Conservation (phyloP, 1,140 invertebrate species). For the Lethrus apterus region DNA sequence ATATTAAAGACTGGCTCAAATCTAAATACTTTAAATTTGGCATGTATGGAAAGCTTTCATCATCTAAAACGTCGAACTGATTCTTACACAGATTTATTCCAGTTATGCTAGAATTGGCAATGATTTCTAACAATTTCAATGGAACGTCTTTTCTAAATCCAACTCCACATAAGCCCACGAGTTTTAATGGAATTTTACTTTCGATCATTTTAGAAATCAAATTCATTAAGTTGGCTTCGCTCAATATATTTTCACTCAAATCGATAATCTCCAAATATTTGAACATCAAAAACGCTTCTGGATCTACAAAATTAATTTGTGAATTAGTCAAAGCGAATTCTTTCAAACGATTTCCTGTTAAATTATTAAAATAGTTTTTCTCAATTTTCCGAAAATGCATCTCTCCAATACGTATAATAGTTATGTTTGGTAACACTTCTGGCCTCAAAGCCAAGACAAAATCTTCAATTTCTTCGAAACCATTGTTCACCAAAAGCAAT, state of each 20-base stretch:
- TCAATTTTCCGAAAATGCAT: constrained; percentile 27
- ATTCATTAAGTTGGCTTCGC: constrained; percentile 38
- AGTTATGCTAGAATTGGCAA: constrained; percentile 44
- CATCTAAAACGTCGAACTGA: constrained; percentile 45
- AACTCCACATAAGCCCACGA: constrained; percentile 44
- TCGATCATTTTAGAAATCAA: constrained; percentile 39
- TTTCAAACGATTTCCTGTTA: constrained; percentile 23
- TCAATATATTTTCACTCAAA: constrained; percentile 45
- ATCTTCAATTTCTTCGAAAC: constrained; percentile 26
- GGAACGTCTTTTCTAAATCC: constrained; percentile 45
- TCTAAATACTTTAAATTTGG: constrained; percentile 44
- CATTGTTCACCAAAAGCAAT: constrained; percentile 32
- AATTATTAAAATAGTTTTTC: constrained; percentile 23
- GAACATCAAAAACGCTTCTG: constrained; percentile 42
- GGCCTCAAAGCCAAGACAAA: constrained; percentile 20
- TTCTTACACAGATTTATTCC: constrained; percentile 45
- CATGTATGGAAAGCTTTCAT: constrained; percentile 46
- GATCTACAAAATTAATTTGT: constrained; percentile 45
- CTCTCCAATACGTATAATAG: constrained; percentile 25
- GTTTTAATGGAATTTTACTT: constrained; percentile 39
- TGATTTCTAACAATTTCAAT: constrained; percentile 40
- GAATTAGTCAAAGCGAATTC: constrained; percentile 45
- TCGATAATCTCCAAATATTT: constrained; percentile 41
- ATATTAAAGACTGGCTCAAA: constrained; percentile 40
- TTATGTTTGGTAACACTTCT: constrained; percentile 23